Percentiles rank a stretch among this genome's conserved stretches.
Evolutionary conservation across 2,113 vertebrate species (phyloP).

Genomic region (Cyprinodon variegatus): DNA sequence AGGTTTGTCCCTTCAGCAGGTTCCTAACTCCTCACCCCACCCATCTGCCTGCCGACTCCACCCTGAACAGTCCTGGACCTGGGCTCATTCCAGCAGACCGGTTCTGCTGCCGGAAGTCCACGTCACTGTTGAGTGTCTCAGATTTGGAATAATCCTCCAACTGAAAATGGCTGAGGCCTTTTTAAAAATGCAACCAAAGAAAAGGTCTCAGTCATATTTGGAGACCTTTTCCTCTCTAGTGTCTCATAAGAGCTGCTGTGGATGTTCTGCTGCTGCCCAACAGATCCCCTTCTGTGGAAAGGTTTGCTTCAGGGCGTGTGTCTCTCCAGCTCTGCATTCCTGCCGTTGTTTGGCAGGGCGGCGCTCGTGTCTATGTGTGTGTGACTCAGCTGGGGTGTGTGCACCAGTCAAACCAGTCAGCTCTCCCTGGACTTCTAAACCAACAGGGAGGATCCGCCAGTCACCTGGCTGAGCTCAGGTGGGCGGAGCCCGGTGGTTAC

Average conservation of each 20-base stretch:
- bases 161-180: no score
- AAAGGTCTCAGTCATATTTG: not conserved
- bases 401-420: conserved; percentile 27
- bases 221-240: not conserved
- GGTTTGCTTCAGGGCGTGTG: conserved; percentile 18
- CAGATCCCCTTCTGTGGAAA: not conserved
- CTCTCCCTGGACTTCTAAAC: not conserved
- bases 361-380: not conserved
- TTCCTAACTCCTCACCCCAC: not conserved
- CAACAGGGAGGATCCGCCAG: not conserved
- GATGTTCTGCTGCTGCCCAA: no score
- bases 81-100: not conserved
- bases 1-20: not conserved
- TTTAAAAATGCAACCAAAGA: no score
- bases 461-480: no score
- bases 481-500: not conserved
- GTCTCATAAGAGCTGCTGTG: not conserved
- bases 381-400: conserved; percentile 51
- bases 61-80: not conserved
- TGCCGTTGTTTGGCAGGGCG: conserved; percentile 48
- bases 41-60: conserved; percentile 27
- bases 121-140: not conserved
- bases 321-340: conserved; percentile 57
- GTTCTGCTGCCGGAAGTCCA: not conserved
- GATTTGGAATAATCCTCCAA: no score